Base-by-base conservation (phyloP, 1,140 invertebrate genomes). In the Drosophila mojavensis region DNA sequence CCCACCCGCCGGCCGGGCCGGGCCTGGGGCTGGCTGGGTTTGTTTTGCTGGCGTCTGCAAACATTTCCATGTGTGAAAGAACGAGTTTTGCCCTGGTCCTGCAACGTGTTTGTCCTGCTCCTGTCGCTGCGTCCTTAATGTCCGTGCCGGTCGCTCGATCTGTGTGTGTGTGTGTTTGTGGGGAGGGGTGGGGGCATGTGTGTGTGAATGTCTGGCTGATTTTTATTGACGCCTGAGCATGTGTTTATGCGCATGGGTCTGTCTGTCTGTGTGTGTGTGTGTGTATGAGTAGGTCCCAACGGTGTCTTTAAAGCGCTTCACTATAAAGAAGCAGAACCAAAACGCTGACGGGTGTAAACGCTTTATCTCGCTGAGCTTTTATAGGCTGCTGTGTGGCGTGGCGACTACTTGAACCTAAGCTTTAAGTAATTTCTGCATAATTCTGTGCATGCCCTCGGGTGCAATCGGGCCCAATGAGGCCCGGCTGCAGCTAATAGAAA, bases 141-240 rank as follows among this genome's bases (percentile, higher is more conserved):
- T 58, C 60, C 63, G 36, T 65, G 50, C 56, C 33, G 39, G 63
- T 67, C 55, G 2, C 10, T 39, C 36, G 3, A 39, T 65, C 45
- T 47, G 26, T 53, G 28, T 58, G 20, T 33, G 43, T 36, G 62
- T 33, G 26, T 60, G 41, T 69, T 54, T 65, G 55, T 9, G 36
- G 10, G 36, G 36, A 2, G 36, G 1, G 7, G 17, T 10, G 39
- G 47, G 15, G 15, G 15, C 48, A 26, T 56, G 55, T n/a, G 30
- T 62, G 61, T 30, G 66, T 45, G 61, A 66, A 51, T 71, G 72
- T 71, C 72, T 78, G 79, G 83, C 83, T 86, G 83, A 86, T 86
- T 86, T 86, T 86, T 86, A 86, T 86, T 88, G 83, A 86, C 83
- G 83, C 78, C 79, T 83, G 83, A 86, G 83, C 79, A 83, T 88